These are phyloP conservation scores for Psittacula derbiana DNA, from an alignment of 2,797 vertebrate species.

Conservation along the genomic window DNA sequence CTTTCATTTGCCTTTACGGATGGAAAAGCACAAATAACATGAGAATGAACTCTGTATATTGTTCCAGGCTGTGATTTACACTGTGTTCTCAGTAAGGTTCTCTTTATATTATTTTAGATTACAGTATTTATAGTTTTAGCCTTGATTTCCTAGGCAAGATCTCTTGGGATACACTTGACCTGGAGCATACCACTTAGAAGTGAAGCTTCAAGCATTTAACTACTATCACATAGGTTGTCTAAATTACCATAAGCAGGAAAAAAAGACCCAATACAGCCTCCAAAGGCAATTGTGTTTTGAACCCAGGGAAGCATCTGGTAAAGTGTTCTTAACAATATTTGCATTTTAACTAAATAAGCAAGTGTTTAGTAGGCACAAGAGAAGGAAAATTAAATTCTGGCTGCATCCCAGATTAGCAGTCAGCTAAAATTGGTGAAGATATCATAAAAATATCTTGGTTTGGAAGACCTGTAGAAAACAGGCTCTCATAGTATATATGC, in stretches of 20 bases:
- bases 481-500: not conserved
- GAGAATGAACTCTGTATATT: not conserved
- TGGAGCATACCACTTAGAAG: not conserved
- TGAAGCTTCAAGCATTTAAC: not conserved
- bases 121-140: not conserved
- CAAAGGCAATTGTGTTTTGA: slow-evolving; percentile 42
- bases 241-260: not conserved
- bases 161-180: not conserved
- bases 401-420: slow-evolving; percentile 21
- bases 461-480: not conserved
- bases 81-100: not conserved
- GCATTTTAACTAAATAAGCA: slow-evolving; percentile 60
- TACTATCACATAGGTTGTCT: not conserved
- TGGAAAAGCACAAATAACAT: not conserved
- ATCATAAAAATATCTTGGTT: slow-evolving; percentile 29
- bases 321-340: slow-evolving; percentile 43
- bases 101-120: not conserved
- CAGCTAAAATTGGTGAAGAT: slow-evolving; percentile 10
- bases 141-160: not conserved
- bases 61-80: not conserved
- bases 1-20: not conserved
- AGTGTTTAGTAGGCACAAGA: slow-evolving; percentile 47
- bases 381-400: slow-evolving; percentile 51
- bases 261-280: not conserved
- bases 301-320: slow-evolving; percentile 36